Evolutionary conservation across 2,888 invertebrate species (phyloP).

Genomic region (Dynastes grantii): DNA sequence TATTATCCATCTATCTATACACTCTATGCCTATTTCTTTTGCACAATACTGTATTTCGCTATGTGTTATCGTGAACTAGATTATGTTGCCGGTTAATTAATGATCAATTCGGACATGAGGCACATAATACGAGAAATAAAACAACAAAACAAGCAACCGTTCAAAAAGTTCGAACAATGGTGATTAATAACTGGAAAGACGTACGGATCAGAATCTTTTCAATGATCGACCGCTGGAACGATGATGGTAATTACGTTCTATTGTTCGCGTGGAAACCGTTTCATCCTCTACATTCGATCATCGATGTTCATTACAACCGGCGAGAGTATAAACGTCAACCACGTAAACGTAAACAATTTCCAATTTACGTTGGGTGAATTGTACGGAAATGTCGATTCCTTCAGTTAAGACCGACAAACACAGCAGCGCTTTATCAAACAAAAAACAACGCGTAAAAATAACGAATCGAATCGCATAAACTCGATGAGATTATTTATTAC

Average conservation of each 20-base stretch:
- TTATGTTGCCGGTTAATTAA: conserved; percentile 14
- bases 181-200: conserved; percentile 40
- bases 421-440: too few relatives aligned
- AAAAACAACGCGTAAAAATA: not conserved
- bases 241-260: conserved; percentile 34
- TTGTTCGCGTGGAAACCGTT: conserved; percentile 31
- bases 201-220: conserved; percentile 24
- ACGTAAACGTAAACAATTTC: conserved; percentile 18
- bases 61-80: not conserved
- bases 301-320: not conserved
- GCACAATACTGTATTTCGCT: not conserved
- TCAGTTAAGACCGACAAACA: too few relatives aligned
- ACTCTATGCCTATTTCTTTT: not conserved
- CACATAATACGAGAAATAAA: not conserved
- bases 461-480: not conserved
- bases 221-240: conserved; percentile 8
- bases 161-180: conserved; percentile 33
- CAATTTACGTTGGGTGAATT: conserved; percentile 18
- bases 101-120: conserved; percentile 11
- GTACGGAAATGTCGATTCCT: not conserved
- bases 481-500: conserved; percentile 31
- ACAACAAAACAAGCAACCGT: conserved; percentile 24
- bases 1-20: too few relatives aligned
- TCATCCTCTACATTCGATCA: conserved; percentile 11
- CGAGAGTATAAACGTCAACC: not conserved